A percentile compares a stretch with the other conserved stretches of the same genome.
Conservation (phyloP, 2,888 invertebrate species). For the Sipha maydis region DNA sequence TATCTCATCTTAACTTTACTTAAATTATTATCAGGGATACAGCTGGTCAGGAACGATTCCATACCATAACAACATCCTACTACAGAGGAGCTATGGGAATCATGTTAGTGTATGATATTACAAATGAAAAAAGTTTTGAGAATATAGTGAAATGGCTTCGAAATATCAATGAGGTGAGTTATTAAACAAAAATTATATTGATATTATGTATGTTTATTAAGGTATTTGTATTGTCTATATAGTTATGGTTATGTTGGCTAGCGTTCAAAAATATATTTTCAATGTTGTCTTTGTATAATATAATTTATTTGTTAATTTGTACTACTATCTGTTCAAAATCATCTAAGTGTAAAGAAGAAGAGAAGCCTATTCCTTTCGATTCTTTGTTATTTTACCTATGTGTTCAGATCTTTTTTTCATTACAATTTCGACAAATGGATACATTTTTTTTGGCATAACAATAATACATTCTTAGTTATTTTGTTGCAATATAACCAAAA, state of each 20-base stretch:
- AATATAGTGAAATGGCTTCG: constrained; percentile 98
- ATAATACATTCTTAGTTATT: too few relatives aligned
- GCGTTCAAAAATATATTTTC: neutral
- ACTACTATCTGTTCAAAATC: neutral
- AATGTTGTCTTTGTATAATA: neutral
- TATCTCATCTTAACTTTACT: neutral
- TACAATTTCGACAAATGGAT: too few relatives aligned
- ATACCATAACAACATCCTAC: constrained; percentile 98
- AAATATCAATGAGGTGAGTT: constrained; percentile 92
- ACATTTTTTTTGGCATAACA: too few relatives aligned
- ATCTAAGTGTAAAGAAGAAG: too few relatives aligned
- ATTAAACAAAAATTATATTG: neutral
- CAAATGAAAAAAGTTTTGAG: constrained; percentile 96
- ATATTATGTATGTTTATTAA: neutral
- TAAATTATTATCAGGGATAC: constrained; percentile 74
- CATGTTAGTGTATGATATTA: constrained; percentile 97
- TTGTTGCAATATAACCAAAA: too few relatives aligned
- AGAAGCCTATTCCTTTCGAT: too few relatives aligned
- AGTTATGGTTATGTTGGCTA: neutral
- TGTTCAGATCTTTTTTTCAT: too few relatives aligned
- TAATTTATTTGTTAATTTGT: neutral
- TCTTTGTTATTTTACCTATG: too few relatives aligned
- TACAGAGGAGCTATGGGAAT: constrained; percentile 99
- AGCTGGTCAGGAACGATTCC: constrained; percentile 97
- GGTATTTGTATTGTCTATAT: neutral